Conservation (phyloP, 2,113 vertebrate genomes). For the Tetrao urogallus region DNA sequence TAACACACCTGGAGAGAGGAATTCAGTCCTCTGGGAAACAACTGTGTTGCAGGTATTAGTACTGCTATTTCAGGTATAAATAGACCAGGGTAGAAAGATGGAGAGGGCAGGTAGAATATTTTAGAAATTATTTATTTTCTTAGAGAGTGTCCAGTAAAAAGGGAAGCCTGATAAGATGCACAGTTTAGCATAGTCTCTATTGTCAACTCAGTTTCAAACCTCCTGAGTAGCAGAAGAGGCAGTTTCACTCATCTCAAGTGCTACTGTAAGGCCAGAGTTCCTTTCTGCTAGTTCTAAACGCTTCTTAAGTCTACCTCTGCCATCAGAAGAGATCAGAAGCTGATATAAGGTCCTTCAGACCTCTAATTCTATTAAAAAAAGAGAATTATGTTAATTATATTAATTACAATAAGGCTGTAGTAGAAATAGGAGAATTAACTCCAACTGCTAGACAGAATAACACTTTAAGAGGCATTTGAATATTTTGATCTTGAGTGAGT, state of each 20-base stretch:
- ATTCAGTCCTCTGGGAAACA: not conserved
- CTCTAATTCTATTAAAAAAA: not conserved
- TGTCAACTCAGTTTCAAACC: slow-evolving; percentile 33
- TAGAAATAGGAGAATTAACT: slow-evolving; percentile 22
- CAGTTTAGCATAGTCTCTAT: not conserved
- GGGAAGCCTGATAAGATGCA: not conserved
- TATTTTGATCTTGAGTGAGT: not conserved
- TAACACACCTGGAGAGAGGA: not conserved
- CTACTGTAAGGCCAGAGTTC: not conserved
- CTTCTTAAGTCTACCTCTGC: slow-evolving; percentile 14
- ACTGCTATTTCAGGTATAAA: not conserved
- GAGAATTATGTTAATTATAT: not conserved
- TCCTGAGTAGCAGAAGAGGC: not conserved
- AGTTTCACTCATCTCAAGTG: slow-evolving; percentile 30
- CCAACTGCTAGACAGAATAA: slow-evolving; percentile 5
- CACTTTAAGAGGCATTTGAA: not conserved
- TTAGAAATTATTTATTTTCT: not conserved
- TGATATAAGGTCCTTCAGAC: slow-evolving; percentile 8
- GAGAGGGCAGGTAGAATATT: not conserved
- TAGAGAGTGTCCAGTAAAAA: not conserved
- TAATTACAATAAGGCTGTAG: not conserved
- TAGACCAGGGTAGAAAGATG: not conserved
- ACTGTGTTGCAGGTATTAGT: not conserved
- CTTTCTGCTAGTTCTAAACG: not conserved
- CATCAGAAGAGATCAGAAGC: slow-evolving; percentile 7